A percentile compares a stretch with the other conserved stretches of the same genome.
phyloP scores from a whole-genome alignment of 2,888 invertebrate genomes.

The Plagodis pulveraria region DNA sequence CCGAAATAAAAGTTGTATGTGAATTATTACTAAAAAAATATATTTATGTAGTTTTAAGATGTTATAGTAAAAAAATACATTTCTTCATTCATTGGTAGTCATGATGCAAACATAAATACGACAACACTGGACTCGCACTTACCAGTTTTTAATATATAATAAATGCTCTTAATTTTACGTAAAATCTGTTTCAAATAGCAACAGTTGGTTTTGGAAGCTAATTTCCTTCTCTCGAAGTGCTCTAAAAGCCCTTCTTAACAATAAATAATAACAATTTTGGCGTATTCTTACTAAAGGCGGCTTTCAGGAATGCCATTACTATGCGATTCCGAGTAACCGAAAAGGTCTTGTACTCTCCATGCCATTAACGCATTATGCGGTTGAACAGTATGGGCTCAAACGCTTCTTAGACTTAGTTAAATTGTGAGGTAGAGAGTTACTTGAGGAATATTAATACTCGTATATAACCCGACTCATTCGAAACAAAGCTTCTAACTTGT shows the following conservation, averaged over 20 bases:
- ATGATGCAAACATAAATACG: too few species aligned
- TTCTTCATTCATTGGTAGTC: too few species aligned
- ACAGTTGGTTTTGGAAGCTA: constrained; percentile 21
- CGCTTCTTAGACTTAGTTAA: background rate
- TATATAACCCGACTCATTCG: too few species aligned
- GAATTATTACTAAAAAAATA: too few species aligned
- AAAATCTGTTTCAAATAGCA: constrained; percentile 11
- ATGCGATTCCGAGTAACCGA: constrained; percentile 26
- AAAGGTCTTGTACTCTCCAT: constrained; percentile 27
- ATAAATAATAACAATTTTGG: constrained; percentile 31
- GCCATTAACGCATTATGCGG: constrained; percentile 5
- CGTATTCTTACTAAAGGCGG: constrained; percentile 27
- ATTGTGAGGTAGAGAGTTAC: too few species aligned
- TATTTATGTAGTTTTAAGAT: too few species aligned
- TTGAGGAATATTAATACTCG: too few species aligned
- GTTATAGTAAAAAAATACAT: too few species aligned
- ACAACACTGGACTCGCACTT: too few species aligned
- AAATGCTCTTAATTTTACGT: background rate
- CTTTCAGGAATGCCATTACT: constrained; percentile 28
- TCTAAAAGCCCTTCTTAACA: constrained; percentile 22
- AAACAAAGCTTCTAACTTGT: too few species aligned
- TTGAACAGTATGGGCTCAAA: constrained; percentile 9
- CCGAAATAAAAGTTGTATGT: too few species aligned
- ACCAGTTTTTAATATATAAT: too few species aligned
- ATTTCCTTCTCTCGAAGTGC: constrained; percentile 12